These are phyloP conservation scores for Ochotona curzoniae DNA, from an alignment of 2,113 vertebrate species.

Conservation along the genomic window DNA sequence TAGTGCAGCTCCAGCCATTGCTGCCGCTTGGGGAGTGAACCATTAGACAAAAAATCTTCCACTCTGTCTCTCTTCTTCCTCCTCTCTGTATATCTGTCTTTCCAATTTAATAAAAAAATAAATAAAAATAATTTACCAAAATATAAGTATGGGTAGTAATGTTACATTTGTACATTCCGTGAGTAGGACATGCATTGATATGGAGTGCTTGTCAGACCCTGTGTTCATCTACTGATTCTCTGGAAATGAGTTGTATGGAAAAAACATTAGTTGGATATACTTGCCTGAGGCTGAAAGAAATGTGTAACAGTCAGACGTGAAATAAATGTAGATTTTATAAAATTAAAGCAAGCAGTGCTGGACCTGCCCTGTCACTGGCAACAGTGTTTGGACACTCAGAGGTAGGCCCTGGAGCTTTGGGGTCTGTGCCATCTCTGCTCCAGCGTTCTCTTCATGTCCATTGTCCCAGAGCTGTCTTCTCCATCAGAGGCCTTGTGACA, in stretches of 20 bases:
- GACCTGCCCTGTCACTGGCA: not conserved
- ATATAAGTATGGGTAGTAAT: not conserved
- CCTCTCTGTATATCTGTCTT: too few species aligned
- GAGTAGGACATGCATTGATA: not conserved
- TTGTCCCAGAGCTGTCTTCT: not conserved
- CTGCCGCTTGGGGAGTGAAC: too few species aligned
- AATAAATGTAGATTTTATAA: not conserved
- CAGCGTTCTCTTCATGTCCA: not conserved
- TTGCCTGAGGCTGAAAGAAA: not conserved
- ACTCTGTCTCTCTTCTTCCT: too few species aligned
- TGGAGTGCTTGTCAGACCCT: not conserved
- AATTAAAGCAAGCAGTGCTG: not conserved
- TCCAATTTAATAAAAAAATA: too few species aligned
- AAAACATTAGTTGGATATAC: not conserved
- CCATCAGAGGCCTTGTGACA: not conserved
- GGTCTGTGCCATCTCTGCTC: not conserved
- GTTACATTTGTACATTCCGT: not conserved
- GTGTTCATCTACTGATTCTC: not conserved
- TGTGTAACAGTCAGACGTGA: not conserved
- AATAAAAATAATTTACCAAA: constrained; percentile 4
- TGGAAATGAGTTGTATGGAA: not conserved
- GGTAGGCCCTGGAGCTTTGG: not conserved
- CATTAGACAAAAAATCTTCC: too few species aligned
- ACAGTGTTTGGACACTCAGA: not conserved
- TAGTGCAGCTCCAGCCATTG: too few species aligned